Evolutionary conservation across 2,113 vertebrate genomes (phyloP).

Genomic region (Ciconia maguari): DNA sequence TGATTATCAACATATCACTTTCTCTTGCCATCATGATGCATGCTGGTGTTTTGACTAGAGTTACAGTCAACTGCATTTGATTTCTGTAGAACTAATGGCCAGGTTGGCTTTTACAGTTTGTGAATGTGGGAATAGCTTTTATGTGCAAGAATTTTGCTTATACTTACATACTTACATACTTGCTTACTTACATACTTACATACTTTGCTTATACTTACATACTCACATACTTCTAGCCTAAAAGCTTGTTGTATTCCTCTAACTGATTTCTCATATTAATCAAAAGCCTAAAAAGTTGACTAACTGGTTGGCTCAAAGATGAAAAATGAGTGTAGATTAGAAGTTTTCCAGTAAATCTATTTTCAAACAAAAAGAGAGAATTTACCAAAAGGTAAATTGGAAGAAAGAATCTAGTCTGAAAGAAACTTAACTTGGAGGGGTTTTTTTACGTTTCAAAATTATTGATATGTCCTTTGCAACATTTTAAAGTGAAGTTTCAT

Average conservation of each 20-base stretch:
- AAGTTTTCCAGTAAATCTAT: not conserved
- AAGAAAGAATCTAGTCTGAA: not conserved
- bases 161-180: too few relatives aligned
- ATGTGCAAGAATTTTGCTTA: not conserved
- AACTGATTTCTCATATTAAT: not conserved
- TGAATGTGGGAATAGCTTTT: not conserved
- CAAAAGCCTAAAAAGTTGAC: not conserved
- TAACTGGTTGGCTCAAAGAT: not conserved
- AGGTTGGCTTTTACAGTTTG: not conserved
- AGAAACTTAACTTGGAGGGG: not conserved
- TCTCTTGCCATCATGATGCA: not conserved
- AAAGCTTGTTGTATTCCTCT: not conserved
- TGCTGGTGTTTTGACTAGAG: not conserved
- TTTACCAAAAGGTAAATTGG: not conserved
- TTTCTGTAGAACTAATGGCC: not conserved
- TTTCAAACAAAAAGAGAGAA: not conserved
- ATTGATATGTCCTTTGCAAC: not conserved
- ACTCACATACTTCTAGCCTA: not conserved
- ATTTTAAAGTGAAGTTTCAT: not conserved
- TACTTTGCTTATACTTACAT: not conserved
- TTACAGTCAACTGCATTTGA: not conserved
- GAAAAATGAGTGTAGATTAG: not conserved
- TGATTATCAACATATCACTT: not conserved
- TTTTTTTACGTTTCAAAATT: not conserved
- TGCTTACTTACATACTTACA: too few relatives aligned